Base-by-base conservation (phyloP, 2,888 invertebrate species). In the Sylvicola cinctus region DNA sequence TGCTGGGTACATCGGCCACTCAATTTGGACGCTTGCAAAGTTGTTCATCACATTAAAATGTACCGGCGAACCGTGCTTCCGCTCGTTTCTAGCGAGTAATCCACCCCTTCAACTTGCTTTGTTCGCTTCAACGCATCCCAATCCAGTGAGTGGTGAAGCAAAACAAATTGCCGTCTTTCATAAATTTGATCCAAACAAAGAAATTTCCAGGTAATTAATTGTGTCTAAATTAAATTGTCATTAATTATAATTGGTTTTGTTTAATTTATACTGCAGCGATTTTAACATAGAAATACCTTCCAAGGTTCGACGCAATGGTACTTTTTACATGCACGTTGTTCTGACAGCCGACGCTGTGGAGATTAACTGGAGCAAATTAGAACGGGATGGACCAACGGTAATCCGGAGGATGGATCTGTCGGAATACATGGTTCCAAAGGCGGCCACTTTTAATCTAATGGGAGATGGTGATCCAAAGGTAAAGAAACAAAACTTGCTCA, bases 231-330 rank as follows among this genome's bases (percentile, higher is more conserved):
- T 15, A 7, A n/a, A 20, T 16, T 25, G n/a, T n/a, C 5, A 20
- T 14, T 12, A 15, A 34, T 4, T 34, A 29, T 2, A 6, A 33
- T 34, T 36, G 32, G 11, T 31, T 37, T 26, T 37, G 29, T 30
- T 28, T 32, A 7, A 8, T 33, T 36, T 50, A 49, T 10, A 29
- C 56, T 58, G 29, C 50, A 84, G 84, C 45, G 64, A 68, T 32
- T 49, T 84, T 16, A 62, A 60, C 34, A 53, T 91, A 34, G 64
- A 70, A 41, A 60, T 91, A 41, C 83, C 88, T 3, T 55, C 60
- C 15, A 70, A 69, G 51, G 83, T 80, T 1, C 64, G 79, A 11
- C 69, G 73, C 37, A 93, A 93, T 64, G 93, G 91, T 2, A 78
- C 80, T 5, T 51, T 93, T 31, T 78, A 65, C 49, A 66, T 88